Percentiles rank a stretch among this genome's conserved stretches.
These are phyloP conservation scores for Hypocryptadius cinnamomeus DNA, from an alignment of 2,113 vertebrate genomes.

Conservation along the genomic window DNA sequence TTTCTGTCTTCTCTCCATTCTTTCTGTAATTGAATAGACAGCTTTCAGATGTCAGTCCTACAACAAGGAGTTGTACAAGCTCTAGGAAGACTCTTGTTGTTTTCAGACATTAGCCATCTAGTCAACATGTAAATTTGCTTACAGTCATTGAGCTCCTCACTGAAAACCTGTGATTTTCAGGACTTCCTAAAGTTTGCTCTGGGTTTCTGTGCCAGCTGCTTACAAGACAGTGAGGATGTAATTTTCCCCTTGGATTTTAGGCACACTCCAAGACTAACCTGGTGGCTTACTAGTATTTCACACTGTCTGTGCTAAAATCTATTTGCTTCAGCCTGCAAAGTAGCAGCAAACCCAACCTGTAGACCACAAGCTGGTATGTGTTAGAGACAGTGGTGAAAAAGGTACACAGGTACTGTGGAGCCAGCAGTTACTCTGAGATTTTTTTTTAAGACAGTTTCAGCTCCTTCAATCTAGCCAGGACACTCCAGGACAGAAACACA, in stretches of 20 bases:
- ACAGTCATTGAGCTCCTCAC: not conserved
- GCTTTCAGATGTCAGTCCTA: constrained; percentile 14
- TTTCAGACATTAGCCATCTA: not conserved
- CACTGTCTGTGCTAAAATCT: not conserved
- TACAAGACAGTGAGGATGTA: not conserved
- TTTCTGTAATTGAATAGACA: constrained; percentile 79
- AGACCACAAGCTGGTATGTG: not conserved
- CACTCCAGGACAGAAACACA: not conserved
- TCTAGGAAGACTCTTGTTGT: not conserved
- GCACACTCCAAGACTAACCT: not conserved
- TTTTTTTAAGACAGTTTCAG: not conserved
- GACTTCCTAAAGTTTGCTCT: not conserved
- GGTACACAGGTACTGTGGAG: not conserved
- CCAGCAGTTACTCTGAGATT: not conserved
- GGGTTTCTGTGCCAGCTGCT: not conserved
- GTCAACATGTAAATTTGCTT: not conserved
- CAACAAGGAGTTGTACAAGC: not conserved
- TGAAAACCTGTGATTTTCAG: not conserved
- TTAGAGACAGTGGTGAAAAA: not conserved
- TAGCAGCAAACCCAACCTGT: not conserved
- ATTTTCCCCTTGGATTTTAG: not conserved
- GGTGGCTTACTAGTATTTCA: not conserved
- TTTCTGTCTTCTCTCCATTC: constrained; percentile 99
- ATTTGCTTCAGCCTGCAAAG: not conserved
- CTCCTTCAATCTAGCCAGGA: not conserved